These are phyloP conservation scores for Stenodema calcarata DNA, from an alignment of 2,888 invertebrate species.

Conservation along the genomic window DNA sequence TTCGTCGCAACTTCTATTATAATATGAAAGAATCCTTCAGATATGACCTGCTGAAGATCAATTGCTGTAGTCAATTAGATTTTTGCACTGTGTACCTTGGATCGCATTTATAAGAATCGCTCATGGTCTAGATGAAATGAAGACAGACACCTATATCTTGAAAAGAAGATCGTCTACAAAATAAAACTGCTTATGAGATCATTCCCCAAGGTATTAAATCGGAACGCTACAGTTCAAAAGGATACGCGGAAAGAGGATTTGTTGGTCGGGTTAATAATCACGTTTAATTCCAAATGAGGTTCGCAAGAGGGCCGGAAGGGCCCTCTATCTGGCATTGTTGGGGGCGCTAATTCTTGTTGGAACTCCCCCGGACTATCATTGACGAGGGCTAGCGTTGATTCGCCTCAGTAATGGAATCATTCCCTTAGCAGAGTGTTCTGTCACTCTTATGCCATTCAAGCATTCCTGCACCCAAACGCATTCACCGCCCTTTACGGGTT, in stretches of 20 bases:
- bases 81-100: too few species aligned
- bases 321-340: not conserved
- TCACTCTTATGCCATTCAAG: not conserved
- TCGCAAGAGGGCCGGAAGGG: not conserved
- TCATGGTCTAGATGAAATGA: too few species aligned
- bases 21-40: too few species aligned
- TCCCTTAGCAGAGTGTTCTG: slow-evolving; percentile 5
- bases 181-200: too few species aligned
- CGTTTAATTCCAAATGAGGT: not conserved
- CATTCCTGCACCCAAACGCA: not conserved
- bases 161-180: too few species aligned
- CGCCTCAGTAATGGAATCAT: not conserved
- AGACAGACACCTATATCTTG: too few species aligned
- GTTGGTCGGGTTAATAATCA: not conserved
- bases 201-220: not conserved
- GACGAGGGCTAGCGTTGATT: not conserved
- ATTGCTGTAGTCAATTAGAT: too few species aligned
- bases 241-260: not conserved
- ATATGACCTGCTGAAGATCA: too few species aligned
- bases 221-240: not conserved
- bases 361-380: not conserved
- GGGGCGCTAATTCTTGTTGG: slow-evolving; percentile 20
- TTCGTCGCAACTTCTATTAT: too few species aligned
- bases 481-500: not conserved
- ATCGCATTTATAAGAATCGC: too few species aligned